Evolutionary conservation across 2,797 vertebrate species (phyloP), one percentile per base, ranked within the genome.

Genomic region (Lagorchestes hirsutus): DNA sequence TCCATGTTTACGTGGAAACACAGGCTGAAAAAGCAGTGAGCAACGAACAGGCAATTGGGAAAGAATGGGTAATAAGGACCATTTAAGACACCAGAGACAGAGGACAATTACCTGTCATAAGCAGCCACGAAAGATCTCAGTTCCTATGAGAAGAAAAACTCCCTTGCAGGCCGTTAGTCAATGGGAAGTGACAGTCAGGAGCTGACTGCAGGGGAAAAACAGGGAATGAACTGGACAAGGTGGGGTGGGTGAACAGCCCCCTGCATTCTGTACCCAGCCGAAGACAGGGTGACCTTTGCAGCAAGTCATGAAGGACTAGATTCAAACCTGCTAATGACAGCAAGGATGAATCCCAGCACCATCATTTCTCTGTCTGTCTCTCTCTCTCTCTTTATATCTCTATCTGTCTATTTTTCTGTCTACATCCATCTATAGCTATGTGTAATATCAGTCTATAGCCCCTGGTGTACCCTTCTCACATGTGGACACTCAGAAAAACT

Each of bases 41-140:
- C 46, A 90, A 90, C 52, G 54, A 90, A 90, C 52, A 90, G 87
- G 40, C 87, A 90, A 54, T 90, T 31, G 24, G 50, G 28, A 52
- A 90, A 90, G 50, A 90, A 29, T 54, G 52, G 87, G 87, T 90
- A 90, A 90, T 90, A 52, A 90, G 87, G 52, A 40, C 87, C 50
- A 90, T 54, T 90, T 54, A 27, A 90, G 87, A 90, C 54, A 40
- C 87, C 24, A 90, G 46, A 90, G 29, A 90, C 87, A 90, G 46
- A 90, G 50, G 87, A 54, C 54, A 90, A 90, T 90, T 90, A 54
- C 87, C 87, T 90, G 87, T 90, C 87, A 90, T 50, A 90, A 90
- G 87, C 87, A 90, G 46, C 50, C 46, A 50, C 2, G 1, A 54
- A 90, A 90, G 50, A 55, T 11, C 52, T 50, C 40, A 50, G 52